Evolutionary conservation across 1,140 invertebrate species (phyloP), one percentile per base, ranked within the genome.

Genomic region (Psilanteris sp.): DNA sequence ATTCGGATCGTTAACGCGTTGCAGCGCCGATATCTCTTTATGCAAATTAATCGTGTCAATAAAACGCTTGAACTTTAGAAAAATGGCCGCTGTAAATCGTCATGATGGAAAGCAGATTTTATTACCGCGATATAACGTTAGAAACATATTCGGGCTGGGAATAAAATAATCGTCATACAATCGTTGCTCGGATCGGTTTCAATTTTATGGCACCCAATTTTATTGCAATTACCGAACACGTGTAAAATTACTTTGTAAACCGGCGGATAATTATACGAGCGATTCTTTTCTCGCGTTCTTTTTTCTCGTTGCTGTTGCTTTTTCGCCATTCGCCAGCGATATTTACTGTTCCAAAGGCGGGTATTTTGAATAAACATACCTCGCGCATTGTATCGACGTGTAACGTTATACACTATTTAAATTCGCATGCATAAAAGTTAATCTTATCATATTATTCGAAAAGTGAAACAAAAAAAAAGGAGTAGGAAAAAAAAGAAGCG

Each of bases 21-120:
- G 13, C 7, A 15, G 9, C 27, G 14, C 15, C 24, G 29, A 44
- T 44, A 26, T 4, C 1, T 1, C 8, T 1, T 44, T 44, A 27
- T 44, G 24, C 24, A 44, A 27, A 44, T 44, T 44, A 44, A 44
- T 26, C 41, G 24, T 44, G 24, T 15, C 22, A 27, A 44, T 44
- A 44, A 44, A 26, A 27, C 41, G 41, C 10, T 44, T 29, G 41
- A 44, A 44, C 10, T 27, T 27, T 15, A n/a, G 1, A 44, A 44
- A 44, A 37, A 37, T 37, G 2, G 15, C n/a, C 1, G 5, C 15
- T 14, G 4, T 44, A 26, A 10, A 15, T 5, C 7, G 13, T 8
- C 10, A 14, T 26, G 20, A 26, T 27, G 20, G 41, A 27, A 26
- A 44, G 9, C 20, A 3, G 22, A 26, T 15, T 27, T 44, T 27